Evolutionary conservation across 2,888 invertebrate genomes (phyloP).

Genomic region (Chloromyia formosa): DNA sequence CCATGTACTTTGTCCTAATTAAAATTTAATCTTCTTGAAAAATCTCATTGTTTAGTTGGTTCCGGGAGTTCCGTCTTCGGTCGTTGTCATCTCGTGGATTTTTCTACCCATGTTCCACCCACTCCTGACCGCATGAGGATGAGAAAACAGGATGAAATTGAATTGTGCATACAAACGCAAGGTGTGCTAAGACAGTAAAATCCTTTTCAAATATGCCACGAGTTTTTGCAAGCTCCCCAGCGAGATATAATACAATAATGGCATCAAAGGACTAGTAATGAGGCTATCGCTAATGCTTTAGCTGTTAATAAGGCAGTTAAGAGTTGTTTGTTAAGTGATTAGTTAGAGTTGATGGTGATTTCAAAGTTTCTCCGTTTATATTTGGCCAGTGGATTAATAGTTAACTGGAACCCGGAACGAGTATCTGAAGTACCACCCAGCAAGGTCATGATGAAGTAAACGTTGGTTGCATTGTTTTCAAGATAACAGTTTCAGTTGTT

Average conservation of each 20-base stretch:
- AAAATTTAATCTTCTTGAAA: conserved; percentile 52
- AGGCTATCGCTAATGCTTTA: conserved; percentile 5
- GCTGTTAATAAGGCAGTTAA: conserved; percentile 4
- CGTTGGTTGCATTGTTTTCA: too few species aligned
- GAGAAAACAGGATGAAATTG: conserved; percentile 31
- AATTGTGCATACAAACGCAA: conserved; percentile 36
- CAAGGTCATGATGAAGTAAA: too few species aligned
- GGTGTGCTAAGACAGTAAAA: conserved; percentile 33
- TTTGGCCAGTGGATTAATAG: too few species aligned
- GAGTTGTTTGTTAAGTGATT: conserved; percentile 24
- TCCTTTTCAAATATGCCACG: conserved; percentile 28
- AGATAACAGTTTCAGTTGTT: too few species aligned
- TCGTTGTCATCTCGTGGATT: not conserved
- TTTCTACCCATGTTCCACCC: not conserved
- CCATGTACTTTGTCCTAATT: conserved; percentile 52
- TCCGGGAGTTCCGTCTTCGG: not conserved
- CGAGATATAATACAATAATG: conserved; percentile 18
- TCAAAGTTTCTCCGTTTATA: not conserved
- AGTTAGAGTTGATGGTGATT: not conserved
- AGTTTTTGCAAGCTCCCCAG: not conserved
- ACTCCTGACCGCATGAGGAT: not conserved
- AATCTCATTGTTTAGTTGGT: conserved; percentile 44
- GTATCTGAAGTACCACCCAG: too few species aligned
- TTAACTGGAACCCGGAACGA: too few species aligned
- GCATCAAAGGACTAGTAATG: conserved; percentile 27